Conservation (phyloP, 2,888 invertebrate genomes). For the Lasioglossum figueresi region DNA sequence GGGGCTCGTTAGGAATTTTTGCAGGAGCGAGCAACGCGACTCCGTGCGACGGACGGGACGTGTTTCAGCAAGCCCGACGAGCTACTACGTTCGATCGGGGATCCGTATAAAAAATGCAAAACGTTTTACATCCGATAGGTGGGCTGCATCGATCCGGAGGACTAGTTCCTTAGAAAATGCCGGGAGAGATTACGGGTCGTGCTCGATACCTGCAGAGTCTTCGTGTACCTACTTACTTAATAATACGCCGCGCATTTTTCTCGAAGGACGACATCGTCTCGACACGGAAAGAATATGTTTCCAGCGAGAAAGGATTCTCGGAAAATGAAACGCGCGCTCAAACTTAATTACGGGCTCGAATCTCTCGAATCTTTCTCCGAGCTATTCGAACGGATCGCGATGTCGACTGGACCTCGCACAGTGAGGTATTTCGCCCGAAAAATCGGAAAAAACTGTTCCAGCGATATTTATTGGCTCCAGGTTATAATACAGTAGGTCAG, state of each 20-base stretch:
- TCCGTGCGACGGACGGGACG: conserved; percentile 2
- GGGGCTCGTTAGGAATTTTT: conserved; percentile 18
- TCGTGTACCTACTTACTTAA: conserved; percentile 45
- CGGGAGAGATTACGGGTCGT: conserved; percentile 47
- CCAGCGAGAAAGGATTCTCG: conserved; percentile 21
- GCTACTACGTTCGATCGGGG: conserved; percentile 30
- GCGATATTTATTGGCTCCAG: too few relatives aligned
- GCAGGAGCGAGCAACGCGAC: background rate
- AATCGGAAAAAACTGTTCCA: too few relatives aligned
- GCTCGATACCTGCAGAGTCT: conserved; percentile 30
- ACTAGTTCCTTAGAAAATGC: conserved; percentile 46
- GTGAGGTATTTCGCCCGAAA: too few relatives aligned
- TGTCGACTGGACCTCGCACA: background rate
- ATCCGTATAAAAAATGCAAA: conserved; percentile 46
- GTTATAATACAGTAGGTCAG: too few relatives aligned
- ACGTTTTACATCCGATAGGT: conserved; percentile 33
- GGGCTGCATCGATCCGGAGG: conserved; percentile 48
- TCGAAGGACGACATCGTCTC: conserved; percentile 29
- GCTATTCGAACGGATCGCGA: background rate
- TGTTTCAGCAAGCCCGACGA: conserved; percentile 20
- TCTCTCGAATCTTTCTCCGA: background rate
- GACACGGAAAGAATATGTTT: background rate
- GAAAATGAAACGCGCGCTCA: background rate
- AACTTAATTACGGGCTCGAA: background rate
- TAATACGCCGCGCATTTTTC: conserved; percentile 58